Evolutionary conservation across 1,140 invertebrate genomes (phyloP).

Genomic region (Pantala flavescens): DNA sequence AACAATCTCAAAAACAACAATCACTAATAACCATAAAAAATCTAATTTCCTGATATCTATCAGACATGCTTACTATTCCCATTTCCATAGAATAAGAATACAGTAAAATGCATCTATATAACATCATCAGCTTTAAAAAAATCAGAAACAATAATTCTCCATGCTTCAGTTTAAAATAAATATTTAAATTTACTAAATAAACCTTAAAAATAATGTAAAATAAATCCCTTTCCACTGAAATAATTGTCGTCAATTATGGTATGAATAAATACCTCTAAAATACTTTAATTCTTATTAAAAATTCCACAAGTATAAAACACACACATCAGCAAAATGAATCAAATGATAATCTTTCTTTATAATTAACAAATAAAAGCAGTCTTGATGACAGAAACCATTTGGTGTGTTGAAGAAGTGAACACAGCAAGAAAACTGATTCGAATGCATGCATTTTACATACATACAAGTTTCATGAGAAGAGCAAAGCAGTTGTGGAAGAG

Average conservation of each 20-base stretch:
- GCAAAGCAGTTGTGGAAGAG: too few relatives aligned
- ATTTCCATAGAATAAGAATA: not conserved
- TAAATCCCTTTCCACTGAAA: not conserved
- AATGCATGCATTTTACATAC: too few relatives aligned
- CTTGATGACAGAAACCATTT: too few relatives aligned
- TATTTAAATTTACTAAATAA: constrained; percentile 15
- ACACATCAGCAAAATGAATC: too few relatives aligned
- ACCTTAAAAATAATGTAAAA: not conserved
- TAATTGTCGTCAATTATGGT: too few relatives aligned
- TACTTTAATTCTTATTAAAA: not conserved
- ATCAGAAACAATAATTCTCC: constrained; percentile 17
- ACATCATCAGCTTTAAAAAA: constrained; percentile 13
- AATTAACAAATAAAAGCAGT: too few relatives aligned
- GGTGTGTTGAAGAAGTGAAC: too few relatives aligned
- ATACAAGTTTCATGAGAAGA: too few relatives aligned
- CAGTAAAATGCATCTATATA: not conserved
- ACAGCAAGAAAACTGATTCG: too few relatives aligned
- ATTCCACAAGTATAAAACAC: not conserved
- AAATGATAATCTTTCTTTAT: too few relatives aligned
- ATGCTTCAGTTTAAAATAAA: constrained; percentile 12
- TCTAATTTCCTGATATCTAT: constrained; percentile 13
- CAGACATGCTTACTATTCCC: constrained; percentile 9
- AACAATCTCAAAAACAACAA: not conserved
- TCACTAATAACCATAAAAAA: not conserved
- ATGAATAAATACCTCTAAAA: too few relatives aligned